Percentiles rank a stretch among this genome's conserved stretches.
These are phyloP conservation scores for Mastomys coucha DNA, from an alignment of 2,113 vertebrate species.

Conservation along the genomic window DNA sequence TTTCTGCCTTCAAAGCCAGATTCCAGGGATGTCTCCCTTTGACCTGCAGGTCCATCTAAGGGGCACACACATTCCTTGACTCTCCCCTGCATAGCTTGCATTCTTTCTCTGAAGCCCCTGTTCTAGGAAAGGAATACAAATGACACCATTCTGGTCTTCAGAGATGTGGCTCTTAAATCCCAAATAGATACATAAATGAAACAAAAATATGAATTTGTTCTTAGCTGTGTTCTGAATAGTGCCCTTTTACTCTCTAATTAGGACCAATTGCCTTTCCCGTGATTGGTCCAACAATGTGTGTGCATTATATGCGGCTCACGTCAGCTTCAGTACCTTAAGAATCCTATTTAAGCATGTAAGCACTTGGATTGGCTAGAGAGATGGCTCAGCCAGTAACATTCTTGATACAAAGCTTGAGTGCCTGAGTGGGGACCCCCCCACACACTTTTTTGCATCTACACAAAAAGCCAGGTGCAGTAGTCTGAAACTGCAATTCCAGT, in stretches of 20 bases:
- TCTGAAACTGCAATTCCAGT: neutral
- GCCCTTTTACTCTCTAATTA: neutral
- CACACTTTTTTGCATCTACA: neutral
- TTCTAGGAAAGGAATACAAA: neutral
- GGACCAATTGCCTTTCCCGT: neutral
- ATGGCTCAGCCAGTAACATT: neutral
- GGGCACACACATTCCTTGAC: constrained; percentile 21
- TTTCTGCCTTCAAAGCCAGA: constrained; percentile 64
- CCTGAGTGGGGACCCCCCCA: neutral
- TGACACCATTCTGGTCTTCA: fast-evolving
- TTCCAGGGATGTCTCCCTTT: constrained; percentile 10
- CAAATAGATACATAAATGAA: neutral
- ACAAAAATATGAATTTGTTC: neutral
- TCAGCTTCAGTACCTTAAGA: neutral
- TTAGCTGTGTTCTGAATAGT: neutral
- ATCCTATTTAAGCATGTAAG: neutral
- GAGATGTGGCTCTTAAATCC: neutral
- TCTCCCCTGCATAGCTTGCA: constrained; percentile 67
- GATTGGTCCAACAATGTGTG: neutral
- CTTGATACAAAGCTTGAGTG: too few species aligned
- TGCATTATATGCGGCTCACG: neutral
- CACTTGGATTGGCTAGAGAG: neutral
- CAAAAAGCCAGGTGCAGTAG: neutral
- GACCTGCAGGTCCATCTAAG: constrained; percentile 65
- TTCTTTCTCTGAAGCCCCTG: constrained; percentile 60